phyloP scores from a whole-genome alignment of 2,888 invertebrate genomes.

The Tanypteryx hageni region DNA sequence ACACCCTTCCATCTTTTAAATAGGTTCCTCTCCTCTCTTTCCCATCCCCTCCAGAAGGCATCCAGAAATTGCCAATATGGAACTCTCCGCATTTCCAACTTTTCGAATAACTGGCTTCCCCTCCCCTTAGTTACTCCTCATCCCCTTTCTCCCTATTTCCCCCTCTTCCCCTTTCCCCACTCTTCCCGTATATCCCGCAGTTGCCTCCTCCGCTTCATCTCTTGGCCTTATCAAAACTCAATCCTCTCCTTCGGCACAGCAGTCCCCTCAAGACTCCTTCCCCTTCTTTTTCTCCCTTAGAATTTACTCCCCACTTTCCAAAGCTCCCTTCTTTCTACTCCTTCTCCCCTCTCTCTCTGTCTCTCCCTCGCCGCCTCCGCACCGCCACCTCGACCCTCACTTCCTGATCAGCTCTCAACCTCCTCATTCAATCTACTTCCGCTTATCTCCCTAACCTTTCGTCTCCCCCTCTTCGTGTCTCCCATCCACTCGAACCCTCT shows the following conservation, averaged over 20 bases:
- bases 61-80: constrained; percentile 1
- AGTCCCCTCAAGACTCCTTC: not conserved
- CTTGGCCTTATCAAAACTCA: not conserved
- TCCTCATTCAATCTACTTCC: not conserved
- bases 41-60: not conserved
- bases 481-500: not conserved
- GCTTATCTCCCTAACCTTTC: constrained; percentile 29
- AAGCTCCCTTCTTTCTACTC: not conserved
- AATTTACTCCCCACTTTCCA: not conserved
- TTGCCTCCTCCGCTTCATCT: too few relatives aligned
- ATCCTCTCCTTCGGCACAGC: not conserved
- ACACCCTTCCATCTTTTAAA: not conserved
- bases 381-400: not conserved
- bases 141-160: too few relatives aligned
- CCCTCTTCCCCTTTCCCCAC: too few relatives aligned
- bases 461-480: not conserved
- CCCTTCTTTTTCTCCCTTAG: not conserved
- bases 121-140: not conserved
- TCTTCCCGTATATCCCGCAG: too few relatives aligned
- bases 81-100: not conserved
- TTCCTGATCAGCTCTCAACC: constrained; percentile 4
- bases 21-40: not conserved
- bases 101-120: not conserved
- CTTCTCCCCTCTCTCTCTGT: not conserved
- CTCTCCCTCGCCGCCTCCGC: not conserved